Base-by-base conservation (phyloP, 2,113 vertebrate species). In the Pomatostomus ruficeps region DNA sequence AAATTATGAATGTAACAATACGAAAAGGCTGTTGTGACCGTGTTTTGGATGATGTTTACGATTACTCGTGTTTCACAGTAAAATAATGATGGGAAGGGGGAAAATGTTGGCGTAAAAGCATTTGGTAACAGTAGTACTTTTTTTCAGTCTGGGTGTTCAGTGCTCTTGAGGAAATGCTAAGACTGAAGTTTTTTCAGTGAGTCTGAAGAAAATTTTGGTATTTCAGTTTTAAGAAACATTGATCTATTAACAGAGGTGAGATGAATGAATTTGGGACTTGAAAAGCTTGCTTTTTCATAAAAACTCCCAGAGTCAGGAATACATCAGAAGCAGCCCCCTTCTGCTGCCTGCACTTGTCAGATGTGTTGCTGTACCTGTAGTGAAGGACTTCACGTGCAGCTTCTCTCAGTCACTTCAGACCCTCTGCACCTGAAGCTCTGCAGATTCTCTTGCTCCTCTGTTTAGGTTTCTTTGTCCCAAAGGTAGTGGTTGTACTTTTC, bases 1-100 rank as follows among this genome's bases (percentile, higher is more conserved):
- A 87, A 95, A 87, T 89, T 91, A 91, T 89, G 68, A 46, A 85
- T 63, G 51, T 94, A 84, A 92, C 85, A 96, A 70, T 36, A 66
- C 38, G 14, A 86, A 57, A 87, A 94, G 67, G 45, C 63, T 65
- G 35, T 71, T 80, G 52, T 82, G 90, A 61, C 66, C 18, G 10
- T 68, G 29, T 72, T 93, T 63, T 12, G 62, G 58, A 25, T 81
- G 26, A 63, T 33, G 43, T 80, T 91, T 93, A 45, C 2, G 0
- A 21, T 85, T 75, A 20, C 40, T 9, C 36, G 26, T 72, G 29
- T 68, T 95, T 80, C 42, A 65, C 33, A 18, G 6, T 48, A 38
- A 80, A 70, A 49, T 33, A 57, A 29, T 42, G 18, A 8, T n/a
- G 21, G 31, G 5, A 13, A 25, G 6, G 23, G 23, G 4, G 8